A percentile compares a stretch with the other conserved stretches of the same genome.
Evolutionary conservation across 1,140 invertebrate genomes (phyloP).

Genomic region (Eubasilissa regina): DNA sequence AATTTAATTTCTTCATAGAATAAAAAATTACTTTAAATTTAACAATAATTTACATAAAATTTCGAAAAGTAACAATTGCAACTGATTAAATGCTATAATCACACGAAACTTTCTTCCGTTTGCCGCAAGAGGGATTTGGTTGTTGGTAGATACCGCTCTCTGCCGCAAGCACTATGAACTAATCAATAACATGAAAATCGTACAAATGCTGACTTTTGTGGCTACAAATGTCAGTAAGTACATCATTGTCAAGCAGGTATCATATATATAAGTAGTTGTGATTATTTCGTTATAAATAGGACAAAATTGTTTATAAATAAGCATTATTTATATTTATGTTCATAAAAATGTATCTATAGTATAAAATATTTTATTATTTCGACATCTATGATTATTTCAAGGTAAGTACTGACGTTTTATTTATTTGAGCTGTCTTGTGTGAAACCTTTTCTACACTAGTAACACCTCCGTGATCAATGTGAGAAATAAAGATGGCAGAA

Average conservation of each 20-base stretch:
- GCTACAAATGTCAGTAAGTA: background rate
- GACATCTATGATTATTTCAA: background rate
- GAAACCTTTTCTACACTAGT: constrained; percentile 34
- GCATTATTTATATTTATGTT: no score
- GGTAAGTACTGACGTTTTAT: background rate
- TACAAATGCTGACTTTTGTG: constrained; percentile 3
- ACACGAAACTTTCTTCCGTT: background rate
- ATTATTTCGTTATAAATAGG: no score
- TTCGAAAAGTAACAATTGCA: background rate
- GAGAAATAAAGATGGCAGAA: constrained; percentile 73
- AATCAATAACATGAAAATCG: constrained; percentile 8
- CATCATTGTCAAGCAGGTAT: background rate
- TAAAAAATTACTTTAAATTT: constrained; percentile 2
- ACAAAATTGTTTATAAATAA: no score
- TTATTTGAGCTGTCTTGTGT: constrained; percentile 8
- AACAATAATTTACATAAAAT: background rate
- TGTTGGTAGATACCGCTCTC: constrained; percentile 3
- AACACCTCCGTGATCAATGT: constrained; percentile 72
- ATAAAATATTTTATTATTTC: background rate
- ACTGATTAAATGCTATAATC: no score
- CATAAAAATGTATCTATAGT: no score
- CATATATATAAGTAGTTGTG: no score
- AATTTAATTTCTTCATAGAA: background rate
- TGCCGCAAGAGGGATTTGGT: background rate
- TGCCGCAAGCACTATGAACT: background rate